Conservation (phyloP, 1,140 invertebrate species). For the Holotrichia oblita region DNA sequence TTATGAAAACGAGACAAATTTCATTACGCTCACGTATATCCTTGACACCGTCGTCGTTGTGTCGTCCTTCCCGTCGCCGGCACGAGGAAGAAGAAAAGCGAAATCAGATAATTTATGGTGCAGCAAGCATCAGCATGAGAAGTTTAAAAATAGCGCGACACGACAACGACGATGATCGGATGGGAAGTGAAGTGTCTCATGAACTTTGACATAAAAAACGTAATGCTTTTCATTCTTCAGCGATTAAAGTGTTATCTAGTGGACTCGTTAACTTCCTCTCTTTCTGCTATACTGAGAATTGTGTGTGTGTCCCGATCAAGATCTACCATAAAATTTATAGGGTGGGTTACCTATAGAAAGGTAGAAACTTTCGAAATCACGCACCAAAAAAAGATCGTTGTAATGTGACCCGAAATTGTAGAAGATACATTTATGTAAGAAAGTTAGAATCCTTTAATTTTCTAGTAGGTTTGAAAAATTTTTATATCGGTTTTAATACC, state of each 20-base stretch:
- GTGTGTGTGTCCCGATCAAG: background rate
- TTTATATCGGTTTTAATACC: no score
- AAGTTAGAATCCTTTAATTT: no score
- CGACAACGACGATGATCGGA: background rate
- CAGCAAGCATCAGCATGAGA: background rate
- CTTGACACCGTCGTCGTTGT: background rate
- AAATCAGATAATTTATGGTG: conserved; percentile 29
- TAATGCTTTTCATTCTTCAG: background rate
- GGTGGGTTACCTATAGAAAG: background rate
- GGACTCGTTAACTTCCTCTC: conserved; percentile 1
- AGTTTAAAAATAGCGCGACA: conserved; percentile 5
- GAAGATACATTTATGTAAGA: no score
- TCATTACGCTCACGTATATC: conserved; percentile 10
- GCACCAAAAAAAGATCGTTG: no score
- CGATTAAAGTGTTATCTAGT: conserved; percentile 22
- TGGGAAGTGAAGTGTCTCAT: conserved; percentile 3
- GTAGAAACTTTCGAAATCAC: background rate
- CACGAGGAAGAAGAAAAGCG: background rate
- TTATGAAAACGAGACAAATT: conserved; percentile 32
- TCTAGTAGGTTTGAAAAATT: no score
- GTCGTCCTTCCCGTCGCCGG: background rate
- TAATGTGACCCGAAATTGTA: no score
- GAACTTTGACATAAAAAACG: conserved; percentile 32
- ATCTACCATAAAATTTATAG: background rate
- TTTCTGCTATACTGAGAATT: background rate